Percentiles rank a stretch among this genome's conserved stretches.
Evolutionary conservation across 2,888 invertebrate genomes (phyloP).

Genomic region (Schrankia costaestrigalis): DNA sequence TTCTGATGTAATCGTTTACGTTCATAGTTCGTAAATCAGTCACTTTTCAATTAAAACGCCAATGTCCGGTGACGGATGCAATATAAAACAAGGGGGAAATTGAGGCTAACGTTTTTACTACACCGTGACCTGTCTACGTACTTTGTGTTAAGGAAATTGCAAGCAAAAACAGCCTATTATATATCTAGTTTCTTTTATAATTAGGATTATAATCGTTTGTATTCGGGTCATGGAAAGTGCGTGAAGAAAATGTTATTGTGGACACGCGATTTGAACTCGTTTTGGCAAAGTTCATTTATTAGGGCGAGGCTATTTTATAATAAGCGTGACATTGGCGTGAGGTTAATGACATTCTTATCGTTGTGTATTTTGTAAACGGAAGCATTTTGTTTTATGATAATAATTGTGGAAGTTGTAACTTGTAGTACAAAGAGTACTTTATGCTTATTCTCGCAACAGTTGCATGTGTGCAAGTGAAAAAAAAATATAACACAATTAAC

Average conservation of each 20-base stretch:
- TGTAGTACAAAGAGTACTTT: too few species aligned
- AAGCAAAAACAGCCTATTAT: too few species aligned
- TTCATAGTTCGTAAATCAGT: conserved; percentile 32
- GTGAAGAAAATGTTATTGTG: too few species aligned
- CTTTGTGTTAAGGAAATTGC: too few species aligned
- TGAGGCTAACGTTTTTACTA: conserved; percentile 39
- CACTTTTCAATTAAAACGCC: conserved; percentile 36
- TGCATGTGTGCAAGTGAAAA: too few species aligned
- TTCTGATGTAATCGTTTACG: too few species aligned
- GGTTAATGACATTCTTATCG: conserved; percentile 24
- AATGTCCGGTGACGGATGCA: conserved; percentile 25
- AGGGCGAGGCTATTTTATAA: conserved; percentile 24
- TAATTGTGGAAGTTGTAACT: neutral
- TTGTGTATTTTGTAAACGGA: conserved; percentile 10
- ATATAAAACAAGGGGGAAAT: conserved; percentile 34
- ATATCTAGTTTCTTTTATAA: too few species aligned
- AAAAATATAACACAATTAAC: too few species aligned
- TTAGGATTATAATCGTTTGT: too few species aligned
- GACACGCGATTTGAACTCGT: conserved; percentile 21
- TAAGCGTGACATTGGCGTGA: conserved; percentile 28
- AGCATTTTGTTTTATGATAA: conserved; percentile 7
- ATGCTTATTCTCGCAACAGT: too few species aligned
- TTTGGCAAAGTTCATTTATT: conserved; percentile 20
- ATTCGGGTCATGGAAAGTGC: too few species aligned
- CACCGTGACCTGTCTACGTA: conserved; percentile 44